phyloP scores from a whole-genome alignment of 2,888 invertebrate genomes.

The Argyra leucocephala region DNA sequence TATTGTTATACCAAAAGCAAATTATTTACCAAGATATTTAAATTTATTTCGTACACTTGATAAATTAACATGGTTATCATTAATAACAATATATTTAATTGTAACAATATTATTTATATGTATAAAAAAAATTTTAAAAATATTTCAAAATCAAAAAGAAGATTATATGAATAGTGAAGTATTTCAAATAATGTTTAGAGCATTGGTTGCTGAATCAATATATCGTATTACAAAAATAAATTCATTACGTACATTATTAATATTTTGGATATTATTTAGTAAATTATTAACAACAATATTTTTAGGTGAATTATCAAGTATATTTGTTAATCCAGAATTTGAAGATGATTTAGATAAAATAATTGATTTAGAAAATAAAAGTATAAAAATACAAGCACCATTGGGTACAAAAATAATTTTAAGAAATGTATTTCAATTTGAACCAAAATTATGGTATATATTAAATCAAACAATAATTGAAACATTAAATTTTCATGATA shows the following conservation, averaged over 20 bases:
- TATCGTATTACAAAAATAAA: slow-evolving; percentile 28
- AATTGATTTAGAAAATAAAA: slow-evolving; percentile 24
- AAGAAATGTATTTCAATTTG: background rate
- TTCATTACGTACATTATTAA: slow-evolving; percentile 32
- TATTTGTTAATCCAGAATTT: slow-evolving; percentile 34
- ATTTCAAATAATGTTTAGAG: slow-evolving; percentile 31
- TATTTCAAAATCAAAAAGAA: background rate
- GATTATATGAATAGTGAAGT: slow-evolving; percentile 20
- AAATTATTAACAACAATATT: slow-evolving; percentile 35
- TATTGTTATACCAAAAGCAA: slow-evolving; percentile 35
- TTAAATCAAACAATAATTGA: background rate
- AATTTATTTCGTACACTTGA: slow-evolving; percentile 33
- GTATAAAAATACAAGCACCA: slow-evolving; percentile 8
- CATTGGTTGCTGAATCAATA: slow-evolving; percentile 33
- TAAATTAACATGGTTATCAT: slow-evolving; percentile 28
- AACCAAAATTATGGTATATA: background rate
- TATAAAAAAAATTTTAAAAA: slow-evolving; percentile 15
- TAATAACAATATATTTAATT: slow-evolving; percentile 27
- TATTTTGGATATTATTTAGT: slow-evolving; percentile 37
- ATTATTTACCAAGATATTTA: slow-evolving; percentile 30
- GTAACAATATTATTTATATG: slow-evolving; percentile 20
- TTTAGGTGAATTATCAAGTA: slow-evolving; percentile 38
- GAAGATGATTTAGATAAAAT: slow-evolving; percentile 32
- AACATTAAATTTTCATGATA: background rate
- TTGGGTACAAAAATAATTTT: background rate